Conservation (phyloP, 2,113 vertebrate species). For the Microcebus jonahi region DNA sequence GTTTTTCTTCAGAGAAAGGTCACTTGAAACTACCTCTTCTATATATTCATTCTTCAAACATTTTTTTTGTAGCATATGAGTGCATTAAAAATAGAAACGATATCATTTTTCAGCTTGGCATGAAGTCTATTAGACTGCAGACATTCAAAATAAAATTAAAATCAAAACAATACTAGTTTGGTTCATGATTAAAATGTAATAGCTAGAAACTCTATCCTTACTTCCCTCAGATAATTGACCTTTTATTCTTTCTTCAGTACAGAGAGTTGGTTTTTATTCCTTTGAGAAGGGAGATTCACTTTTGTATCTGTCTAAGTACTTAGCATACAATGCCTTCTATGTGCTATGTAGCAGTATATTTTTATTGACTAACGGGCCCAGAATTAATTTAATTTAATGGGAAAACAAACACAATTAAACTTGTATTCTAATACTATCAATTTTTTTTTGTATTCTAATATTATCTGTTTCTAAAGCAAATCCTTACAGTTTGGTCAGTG, state of each 20-base stretch:
- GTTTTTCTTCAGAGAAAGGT: constrained; percentile 56
- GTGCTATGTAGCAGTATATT: background rate
- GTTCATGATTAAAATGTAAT: constrained; percentile 48
- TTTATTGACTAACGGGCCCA: constrained; percentile 4
- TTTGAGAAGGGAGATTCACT: background rate
- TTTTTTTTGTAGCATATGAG: constrained; percentile 26
- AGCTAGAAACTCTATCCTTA: constrained; percentile 2
- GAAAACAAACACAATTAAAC: background rate
- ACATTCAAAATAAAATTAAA: constrained; percentile 66
- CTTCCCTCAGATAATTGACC: constrained; percentile 26
- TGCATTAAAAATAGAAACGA: constrained; percentile 55
- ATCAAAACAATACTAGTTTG: constrained; percentile 51
- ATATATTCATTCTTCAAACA: background rate
- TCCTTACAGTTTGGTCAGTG: background rate
- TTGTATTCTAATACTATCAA: background rate
- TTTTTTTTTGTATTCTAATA: background rate
- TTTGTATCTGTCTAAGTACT: background rate
- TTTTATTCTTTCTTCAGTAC: background rate
- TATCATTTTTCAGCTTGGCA: constrained; percentile 45
- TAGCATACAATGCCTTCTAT: background rate
- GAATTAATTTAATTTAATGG: constrained; percentile 40
- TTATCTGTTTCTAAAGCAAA: background rate
- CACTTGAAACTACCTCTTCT: constrained; percentile 31
- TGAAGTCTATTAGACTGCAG: constrained; percentile 29
- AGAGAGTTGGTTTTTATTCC: background rate